These are phyloP conservation scores for Dexiosoma caninum DNA, from an alignment of 2,888 invertebrate species.

Conservation along the genomic window DNA sequence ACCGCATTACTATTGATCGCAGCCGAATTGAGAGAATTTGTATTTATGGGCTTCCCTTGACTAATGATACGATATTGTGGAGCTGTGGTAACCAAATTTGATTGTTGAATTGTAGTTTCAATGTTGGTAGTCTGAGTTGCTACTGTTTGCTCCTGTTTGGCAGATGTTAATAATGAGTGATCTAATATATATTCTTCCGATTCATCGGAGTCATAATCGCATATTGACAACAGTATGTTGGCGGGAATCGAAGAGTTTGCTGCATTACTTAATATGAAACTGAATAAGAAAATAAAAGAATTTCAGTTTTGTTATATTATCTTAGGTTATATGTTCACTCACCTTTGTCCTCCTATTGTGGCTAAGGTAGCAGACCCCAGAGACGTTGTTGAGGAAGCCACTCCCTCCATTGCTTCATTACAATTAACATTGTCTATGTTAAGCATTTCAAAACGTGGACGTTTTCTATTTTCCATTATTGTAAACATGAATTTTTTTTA, in stretches of 20 bases:
- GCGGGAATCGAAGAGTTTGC: slow-evolving; percentile 47
- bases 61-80: slow-evolving; percentile 64
- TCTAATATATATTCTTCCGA: slow-evolving; percentile 72
- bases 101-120: slow-evolving; percentile 25
- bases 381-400: slow-evolving; percentile 43
- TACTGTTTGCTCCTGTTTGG: slow-evolving; percentile 69
- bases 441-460: slow-evolving; percentile 62
- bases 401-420: slow-evolving; percentile 56
- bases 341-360: slow-evolving; percentile 63
- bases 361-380: slow-evolving; percentile 42
- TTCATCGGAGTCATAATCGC: slow-evolving; percentile 72
- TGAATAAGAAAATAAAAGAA: slow-evolving; percentile 16
- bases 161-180: slow-evolving; percentile 62
- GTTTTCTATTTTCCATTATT: slow-evolving; percentile 64
- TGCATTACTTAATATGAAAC: slow-evolving; percentile 64
- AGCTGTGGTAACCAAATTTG: slow-evolving; percentile 35
- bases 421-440: slow-evolving; percentile 56
- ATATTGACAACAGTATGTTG: slow-evolving; percentile 70
- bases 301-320: neutral
- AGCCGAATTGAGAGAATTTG: slow-evolving; percentile 1
- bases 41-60: slow-evolving; percentile 48
- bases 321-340: neutral
- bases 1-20: neutral
- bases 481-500: slow-evolving; percentile 28
- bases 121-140: slow-evolving; percentile 39